phyloP scores from a whole-genome alignment of 2,113 vertebrate genomes.

The Bungarus multicinctus region DNA sequence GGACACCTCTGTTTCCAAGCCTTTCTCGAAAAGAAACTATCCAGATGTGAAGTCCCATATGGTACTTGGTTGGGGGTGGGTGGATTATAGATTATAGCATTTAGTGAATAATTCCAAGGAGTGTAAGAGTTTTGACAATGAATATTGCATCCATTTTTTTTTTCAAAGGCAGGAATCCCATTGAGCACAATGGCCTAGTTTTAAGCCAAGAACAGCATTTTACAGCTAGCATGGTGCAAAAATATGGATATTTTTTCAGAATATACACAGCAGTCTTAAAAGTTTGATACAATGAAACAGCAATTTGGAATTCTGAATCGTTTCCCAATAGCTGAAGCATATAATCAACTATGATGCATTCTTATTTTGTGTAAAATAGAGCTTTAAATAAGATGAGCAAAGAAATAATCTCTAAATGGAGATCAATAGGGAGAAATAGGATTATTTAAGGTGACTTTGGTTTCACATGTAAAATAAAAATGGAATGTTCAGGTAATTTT shows the following conservation, averaged over 20 bases:
- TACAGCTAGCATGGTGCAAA: constrained; percentile 22
- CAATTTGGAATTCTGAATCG: constrained; percentile 50
- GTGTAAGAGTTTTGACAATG: constrained; percentile 13
- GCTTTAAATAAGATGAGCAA: constrained; percentile 49
- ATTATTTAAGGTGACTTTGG: constrained; percentile 58
- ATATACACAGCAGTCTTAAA: constrained; percentile 40
- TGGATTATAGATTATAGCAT: constrained; percentile 6
- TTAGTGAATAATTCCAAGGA: constrained; percentile 8
- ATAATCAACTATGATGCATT: constrained; percentile 43
- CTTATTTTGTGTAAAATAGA: constrained; percentile 43
- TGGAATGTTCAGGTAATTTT: constrained; percentile 67
- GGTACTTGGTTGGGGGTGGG: neutral
- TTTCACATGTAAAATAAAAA: constrained; percentile 61
- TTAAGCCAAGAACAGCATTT: constrained; percentile 7
- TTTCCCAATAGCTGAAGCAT: constrained; percentile 53
- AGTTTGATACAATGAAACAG: constrained; percentile 44
- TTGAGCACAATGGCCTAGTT: constrained; percentile 19
- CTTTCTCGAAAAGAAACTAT: neutral
- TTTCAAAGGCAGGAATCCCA: constrained; percentile 19
- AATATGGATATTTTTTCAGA: constrained; percentile 43
- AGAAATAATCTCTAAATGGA: constrained; percentile 55
- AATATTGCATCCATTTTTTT: constrained; percentile 3
- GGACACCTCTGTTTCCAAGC: neutral
- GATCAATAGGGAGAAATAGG: constrained; percentile 50
- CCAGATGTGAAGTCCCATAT: neutral